Evolutionary conservation across 2,113 vertebrate genomes (phyloP).

Genomic region (Corydoras sp.): DNA sequence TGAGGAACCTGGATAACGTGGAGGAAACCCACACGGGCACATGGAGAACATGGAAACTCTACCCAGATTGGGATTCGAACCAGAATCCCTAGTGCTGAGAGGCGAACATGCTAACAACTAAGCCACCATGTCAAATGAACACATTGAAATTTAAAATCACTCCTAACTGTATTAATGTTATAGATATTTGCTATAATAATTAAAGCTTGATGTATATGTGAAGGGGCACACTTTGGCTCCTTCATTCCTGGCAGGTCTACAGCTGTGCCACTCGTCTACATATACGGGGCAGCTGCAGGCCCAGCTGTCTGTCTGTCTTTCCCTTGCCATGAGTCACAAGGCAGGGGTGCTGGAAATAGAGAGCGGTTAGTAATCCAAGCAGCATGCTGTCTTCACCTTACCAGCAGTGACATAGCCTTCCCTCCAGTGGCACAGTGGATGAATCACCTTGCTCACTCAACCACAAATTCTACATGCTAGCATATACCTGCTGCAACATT

Average conservation of each 20-base stretch:
- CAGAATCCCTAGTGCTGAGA: too few species aligned
- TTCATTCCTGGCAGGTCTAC: constrained; percentile 77
- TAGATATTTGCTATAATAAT: too few species aligned
- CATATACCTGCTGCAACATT: neutral
- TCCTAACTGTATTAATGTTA: too few species aligned
- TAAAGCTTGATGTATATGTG: constrained; percentile 62
- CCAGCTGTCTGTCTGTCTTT: constrained; percentile 96
- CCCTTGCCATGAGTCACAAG: constrained; percentile 77
- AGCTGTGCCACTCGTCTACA: constrained; percentile 81
- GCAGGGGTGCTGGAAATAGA: constrained; percentile 88
- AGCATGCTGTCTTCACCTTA: constrained; percentile 77
- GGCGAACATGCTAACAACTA: too few species aligned
- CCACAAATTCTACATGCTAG: neutral
- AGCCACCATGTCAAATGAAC: too few species aligned
- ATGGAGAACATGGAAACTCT: too few species aligned
- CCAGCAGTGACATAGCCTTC: constrained; percentile 49
- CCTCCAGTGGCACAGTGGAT: constrained; percentile 38
- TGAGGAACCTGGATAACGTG: too few species aligned
- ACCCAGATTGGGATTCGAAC: too few species aligned
- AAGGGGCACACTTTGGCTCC: constrained; percentile 74
- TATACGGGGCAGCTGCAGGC: constrained; percentile 87
- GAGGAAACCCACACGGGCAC: too few species aligned
- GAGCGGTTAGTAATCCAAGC: constrained; percentile 82
- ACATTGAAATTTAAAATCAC: too few species aligned
- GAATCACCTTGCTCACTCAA: constrained; percentile 8